Evolutionary conservation across 2,888 invertebrate species (phyloP), one percentile per base, ranked within the genome.

Genomic region (Tipula confusa): DNA sequence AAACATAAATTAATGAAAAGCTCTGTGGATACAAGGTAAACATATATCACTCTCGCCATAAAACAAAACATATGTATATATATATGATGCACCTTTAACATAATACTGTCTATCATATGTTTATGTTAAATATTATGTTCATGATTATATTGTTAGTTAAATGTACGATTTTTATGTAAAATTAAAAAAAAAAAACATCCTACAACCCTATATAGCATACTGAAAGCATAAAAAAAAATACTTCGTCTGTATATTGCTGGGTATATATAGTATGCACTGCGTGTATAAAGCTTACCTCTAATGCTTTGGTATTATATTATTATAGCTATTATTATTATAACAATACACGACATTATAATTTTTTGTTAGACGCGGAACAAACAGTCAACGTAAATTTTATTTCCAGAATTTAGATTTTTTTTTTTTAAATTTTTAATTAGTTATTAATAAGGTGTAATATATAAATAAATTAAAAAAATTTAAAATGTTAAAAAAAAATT

Each of bases 41-140:
- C 64, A 7, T 64, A 64, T 64, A 64, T 24, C 64, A 64, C 5
- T 64, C 64, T 64, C 18, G 24, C 18, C 64, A 64, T 64, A 64
- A 64, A 64, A 64, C 2, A 43, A 43, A 43, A 15, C 24, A 24
- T 9, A 48, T 18, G 18, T 18, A 48, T 7, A 48, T 13, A 3
- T 18, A 48, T 48, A 64, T 64, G 64, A 64, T 64, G 64, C 64
- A 64, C 64, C 64, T 64, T 64, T 64, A 64, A 24, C 64, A 64
- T 64, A 64, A 64, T 24, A 18, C 64, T 64, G 64, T 64, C 64
- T 24, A 64, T 64, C 64, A 64, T 64, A 64, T 64, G 64, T 64
- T 64, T 64, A 64, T 64, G 64, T 24, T 64, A 64, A 64, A 64
- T 64, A 64, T 64, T 64, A 48, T 64, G 64, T 24, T 64, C 24